Evolutionary conservation across 2,113 vertebrate genomes (phyloP).

Genomic region (Haplochromis burtoni): DNA sequence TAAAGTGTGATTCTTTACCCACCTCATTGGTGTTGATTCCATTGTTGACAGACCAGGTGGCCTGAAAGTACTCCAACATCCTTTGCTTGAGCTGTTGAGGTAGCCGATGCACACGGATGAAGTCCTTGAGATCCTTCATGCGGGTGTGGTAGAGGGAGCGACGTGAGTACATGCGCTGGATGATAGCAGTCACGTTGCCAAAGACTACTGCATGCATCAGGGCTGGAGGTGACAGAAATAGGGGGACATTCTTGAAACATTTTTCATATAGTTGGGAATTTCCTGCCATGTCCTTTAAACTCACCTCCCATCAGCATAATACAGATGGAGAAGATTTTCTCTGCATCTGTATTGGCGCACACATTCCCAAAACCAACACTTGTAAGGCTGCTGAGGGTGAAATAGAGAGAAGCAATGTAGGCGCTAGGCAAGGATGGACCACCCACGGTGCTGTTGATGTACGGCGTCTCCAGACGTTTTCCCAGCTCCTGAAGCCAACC

Average conservation of each 20-base stretch:
- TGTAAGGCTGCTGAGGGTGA: constrained; percentile 96
- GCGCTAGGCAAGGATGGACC: constrained; percentile 87
- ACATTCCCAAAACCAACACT: constrained; percentile 96
- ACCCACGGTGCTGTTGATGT: constrained; percentile 81
- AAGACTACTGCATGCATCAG: constrained; percentile 97
- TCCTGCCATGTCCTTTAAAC: not conserved
- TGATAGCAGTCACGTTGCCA: constrained; percentile 94
- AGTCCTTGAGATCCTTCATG: constrained; percentile 97
- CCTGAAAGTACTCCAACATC: constrained; percentile 96
- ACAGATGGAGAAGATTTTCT: constrained; percentile 97
- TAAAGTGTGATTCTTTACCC: not conserved
- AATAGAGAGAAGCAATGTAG: constrained; percentile 95
- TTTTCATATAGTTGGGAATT: not conserved
- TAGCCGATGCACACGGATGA: constrained; percentile 88
- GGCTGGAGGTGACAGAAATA: constrained; percentile 60
- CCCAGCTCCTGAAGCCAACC: constrained; percentile 94
- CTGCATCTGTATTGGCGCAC: constrained; percentile 89
- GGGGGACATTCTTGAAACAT: not conserved
- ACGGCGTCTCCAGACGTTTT: constrained; percentile 88
- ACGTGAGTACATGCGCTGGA: constrained; percentile 97
- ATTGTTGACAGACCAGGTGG: constrained; percentile 95
- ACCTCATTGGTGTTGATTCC: constrained; percentile 96
- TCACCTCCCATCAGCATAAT: constrained; percentile 96
- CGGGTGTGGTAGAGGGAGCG: constrained; percentile 94
- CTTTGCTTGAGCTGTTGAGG: constrained; percentile 94